A percentile compares a stretch with the other conserved stretches of the same genome.
Evolutionary conservation across 2,113 vertebrate species (phyloP).

Genomic region (Protomyctophum bolini): DNA sequence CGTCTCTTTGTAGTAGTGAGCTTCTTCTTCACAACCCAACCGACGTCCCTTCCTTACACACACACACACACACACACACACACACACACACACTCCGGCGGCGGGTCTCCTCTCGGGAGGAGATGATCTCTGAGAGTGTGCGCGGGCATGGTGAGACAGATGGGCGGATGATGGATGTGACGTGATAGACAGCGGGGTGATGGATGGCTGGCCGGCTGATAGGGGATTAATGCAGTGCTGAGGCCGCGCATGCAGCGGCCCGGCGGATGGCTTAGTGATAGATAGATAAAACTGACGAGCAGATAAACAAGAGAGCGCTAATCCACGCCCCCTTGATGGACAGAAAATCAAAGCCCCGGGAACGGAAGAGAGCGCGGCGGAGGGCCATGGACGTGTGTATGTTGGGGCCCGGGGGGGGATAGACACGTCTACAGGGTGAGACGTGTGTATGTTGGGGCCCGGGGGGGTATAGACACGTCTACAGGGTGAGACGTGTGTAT

Average conservation of each 20-base stretch:
- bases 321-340: constrained; percentile 79
- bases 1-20: too few species aligned
- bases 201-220: constrained; percentile 79
- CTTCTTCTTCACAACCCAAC: constrained; percentile 36
- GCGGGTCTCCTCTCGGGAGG: constrained; percentile 54
- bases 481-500: too few species aligned
- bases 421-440: too few species aligned
- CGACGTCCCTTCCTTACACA: constrained; percentile 32
- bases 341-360: constrained; percentile 78
- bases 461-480: too few species aligned
- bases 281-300: constrained; percentile 81
- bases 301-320: constrained; percentile 82
- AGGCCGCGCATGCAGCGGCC: constrained; percentile 56
- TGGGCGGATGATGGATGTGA: constrained; percentile 84
- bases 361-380: constrained; percentile 55
- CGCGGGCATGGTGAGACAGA: constrained; percentile 75
- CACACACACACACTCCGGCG: too few species aligned
- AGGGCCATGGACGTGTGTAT: constrained; percentile 43
- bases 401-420: constrained; percentile 30
- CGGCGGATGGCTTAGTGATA: constrained; percentile 73
- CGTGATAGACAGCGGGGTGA: constrained; percentile 80
- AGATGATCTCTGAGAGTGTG: constrained; percentile 64
- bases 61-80: too few species aligned
- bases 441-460: too few species aligned
- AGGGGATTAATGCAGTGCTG: constrained; percentile 81